A percentile compares a stretch with the other conserved stretches of the same genome.
phyloP scores from a whole-genome alignment of 1,140 invertebrate genomes.

The Sitophilus oryzae region DNA sequence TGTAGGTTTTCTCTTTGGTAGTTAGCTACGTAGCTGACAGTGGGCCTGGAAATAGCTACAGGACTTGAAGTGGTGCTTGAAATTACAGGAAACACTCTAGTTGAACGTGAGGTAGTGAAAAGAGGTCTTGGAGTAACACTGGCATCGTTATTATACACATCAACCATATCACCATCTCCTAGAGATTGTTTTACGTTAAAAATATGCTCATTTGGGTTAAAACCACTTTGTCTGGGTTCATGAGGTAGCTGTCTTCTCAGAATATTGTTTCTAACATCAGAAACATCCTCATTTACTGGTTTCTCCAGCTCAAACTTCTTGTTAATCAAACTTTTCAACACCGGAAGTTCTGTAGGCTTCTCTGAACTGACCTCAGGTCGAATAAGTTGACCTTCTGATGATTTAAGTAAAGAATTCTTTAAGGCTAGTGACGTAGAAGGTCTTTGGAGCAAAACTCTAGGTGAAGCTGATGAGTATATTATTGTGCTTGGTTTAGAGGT shows the following conservation, averaged over 20 bases:
- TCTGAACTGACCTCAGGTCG: constrained; percentile 32
- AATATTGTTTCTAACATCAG: constrained; percentile 46
- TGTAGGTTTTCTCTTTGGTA: constrained; percentile 30
- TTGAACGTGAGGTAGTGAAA: constrained; percentile 56
- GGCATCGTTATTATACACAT: constrained; percentile 57
- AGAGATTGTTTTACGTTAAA: constrained; percentile 44
- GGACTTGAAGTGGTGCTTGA: constrained; percentile 28
- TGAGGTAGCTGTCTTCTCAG: constrained; percentile 53
- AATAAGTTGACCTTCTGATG: constrained; percentile 37
- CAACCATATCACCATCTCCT: constrained; percentile 54
- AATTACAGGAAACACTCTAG: constrained; percentile 26
- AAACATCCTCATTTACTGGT: constrained; percentile 48
- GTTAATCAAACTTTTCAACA: constrained; percentile 26
- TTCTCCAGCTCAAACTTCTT: constrained; percentile 41
- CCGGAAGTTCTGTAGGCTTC: constrained; percentile 33
- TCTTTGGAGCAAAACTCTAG: constrained; percentile 32
- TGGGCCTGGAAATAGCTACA: constrained; percentile 36
- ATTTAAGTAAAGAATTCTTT: constrained; percentile 4
- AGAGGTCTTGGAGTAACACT: constrained; percentile 54
- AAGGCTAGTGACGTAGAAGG: constrained; percentile 17
- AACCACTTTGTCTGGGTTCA: constrained; percentile 41
- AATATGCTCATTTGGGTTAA: constrained; percentile 46
- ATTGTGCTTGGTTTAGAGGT: constrained; percentile 24
- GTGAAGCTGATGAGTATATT: constrained; percentile 33
- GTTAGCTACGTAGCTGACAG: constrained; percentile 30